These are phyloP conservation scores for Scomber scombrus DNA, from an alignment of 2,113 vertebrate genomes.

Conservation along the genomic window DNA sequence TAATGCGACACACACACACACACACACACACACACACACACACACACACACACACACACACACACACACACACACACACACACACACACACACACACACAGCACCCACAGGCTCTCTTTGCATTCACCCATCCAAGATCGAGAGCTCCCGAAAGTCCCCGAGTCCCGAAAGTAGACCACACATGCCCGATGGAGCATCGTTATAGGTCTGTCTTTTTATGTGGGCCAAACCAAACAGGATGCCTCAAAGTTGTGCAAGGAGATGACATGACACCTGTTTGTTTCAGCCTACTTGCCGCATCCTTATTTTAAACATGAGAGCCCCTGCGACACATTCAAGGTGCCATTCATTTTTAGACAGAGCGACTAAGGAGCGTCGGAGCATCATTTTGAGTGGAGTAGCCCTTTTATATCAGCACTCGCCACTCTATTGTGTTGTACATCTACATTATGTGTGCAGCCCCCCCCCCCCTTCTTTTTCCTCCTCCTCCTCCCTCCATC, in stretches of 20 bases:
- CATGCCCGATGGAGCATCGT: background rate
- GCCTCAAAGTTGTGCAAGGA: slow-evolving; percentile 34
- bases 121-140: background rate
- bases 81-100: background rate
- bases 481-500: slow-evolving; percentile 12
- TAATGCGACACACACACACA: slow-evolving; percentile 71
- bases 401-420: background rate
- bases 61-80: background rate
- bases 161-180: slow-evolving; percentile 18
- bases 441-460: background rate
- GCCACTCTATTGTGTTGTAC: background rate
- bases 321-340: background rate
- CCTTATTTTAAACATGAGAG: background rate
- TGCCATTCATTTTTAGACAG: background rate
- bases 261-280: slow-evolving; percentile 68
- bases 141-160: background rate
- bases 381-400: background rate
- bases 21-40: no score
- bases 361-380: background rate
- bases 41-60: no score
- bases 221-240: slow-evolving; percentile 57
- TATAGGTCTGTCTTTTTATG: background rate
- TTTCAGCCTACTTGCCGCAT: background rate
- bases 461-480: background rate
- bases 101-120: background rate